These are phyloP conservation scores for Papilio polyxenes DNA, from an alignment of 1,140 invertebrate species.

Conservation along the genomic window DNA sequence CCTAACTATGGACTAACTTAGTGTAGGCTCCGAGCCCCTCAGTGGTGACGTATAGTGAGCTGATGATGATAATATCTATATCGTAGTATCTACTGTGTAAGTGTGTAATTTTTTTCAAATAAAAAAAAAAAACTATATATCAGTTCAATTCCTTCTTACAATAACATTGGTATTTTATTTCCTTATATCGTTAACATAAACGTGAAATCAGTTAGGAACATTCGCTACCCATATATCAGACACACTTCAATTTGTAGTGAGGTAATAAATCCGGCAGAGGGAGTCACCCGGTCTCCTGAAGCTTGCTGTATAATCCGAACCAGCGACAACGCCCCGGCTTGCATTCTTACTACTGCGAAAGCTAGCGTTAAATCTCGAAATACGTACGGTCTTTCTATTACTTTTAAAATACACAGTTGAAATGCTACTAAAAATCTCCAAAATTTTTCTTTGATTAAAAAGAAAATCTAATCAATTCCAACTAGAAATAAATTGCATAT, in stretches of 20 bases:
- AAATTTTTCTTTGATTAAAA: not conserved
- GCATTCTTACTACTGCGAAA: not conserved
- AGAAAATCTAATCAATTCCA: not conserved
- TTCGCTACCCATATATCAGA: slow-evolving; percentile 9
- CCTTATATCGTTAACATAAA: not conserved
- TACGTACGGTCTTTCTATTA: not conserved
- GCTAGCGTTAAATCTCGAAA: slow-evolving; percentile 3
- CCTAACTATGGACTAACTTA: too few relatives aligned
- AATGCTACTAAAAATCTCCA: not conserved
- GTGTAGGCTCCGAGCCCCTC: too few relatives aligned
- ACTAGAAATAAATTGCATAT: not conserved
- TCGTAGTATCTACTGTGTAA: too few relatives aligned
- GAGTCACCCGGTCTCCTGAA: slow-evolving; percentile 8
- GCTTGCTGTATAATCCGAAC: not conserved
- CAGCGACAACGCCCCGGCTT: slow-evolving; percentile 6
- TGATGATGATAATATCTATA: too few relatives aligned
- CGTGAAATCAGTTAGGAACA: slow-evolving; percentile 1
- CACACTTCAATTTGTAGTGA: slow-evolving; percentile 4
- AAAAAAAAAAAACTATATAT: too few relatives aligned
- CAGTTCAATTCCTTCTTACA: not conserved
- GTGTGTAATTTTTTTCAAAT: too few relatives aligned
- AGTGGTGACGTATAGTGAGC: too few relatives aligned
- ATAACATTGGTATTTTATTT: not conserved
- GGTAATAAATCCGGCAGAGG: slow-evolving; percentile 4
- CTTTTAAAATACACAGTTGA: not conserved